Base-by-base conservation (phyloP, 1,140 invertebrate genomes). In the Danaus plexippus region DNA sequence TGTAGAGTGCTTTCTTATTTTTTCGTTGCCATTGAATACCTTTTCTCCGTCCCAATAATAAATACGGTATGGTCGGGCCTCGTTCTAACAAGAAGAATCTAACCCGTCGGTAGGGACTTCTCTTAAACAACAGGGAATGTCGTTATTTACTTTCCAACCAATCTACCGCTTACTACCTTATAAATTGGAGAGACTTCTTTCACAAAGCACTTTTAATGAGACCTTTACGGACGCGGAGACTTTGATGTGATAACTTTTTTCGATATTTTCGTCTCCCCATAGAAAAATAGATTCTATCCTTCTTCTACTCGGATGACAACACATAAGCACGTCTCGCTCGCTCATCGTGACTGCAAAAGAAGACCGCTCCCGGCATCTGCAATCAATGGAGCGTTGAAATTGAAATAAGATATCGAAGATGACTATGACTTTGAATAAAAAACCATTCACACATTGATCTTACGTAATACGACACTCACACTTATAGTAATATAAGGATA, bases 181-280 rank as follows among this genome's bases (percentile, higher is more conserved):
- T 82, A 84, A 83, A 86, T 79, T 83, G 77, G 65, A 73, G 46
- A 59, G 76, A 82, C 82, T 80, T 80, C 77, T 75, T 72, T 74
- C 73, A 77, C 81, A 79, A 79, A 83, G 81, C 75, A 80, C 67
- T 85, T 84, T 79, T 86, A 85, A 85, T 85, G 80, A 86, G 80
- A 77, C 74, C 77, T 84, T 78, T 75, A 74, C 75, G 65, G 67
- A 64, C 69, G 67, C 66, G 58, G 66, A 74, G 75, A 76, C 75
- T 84, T 80, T 78, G 77, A 77, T 80, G 77, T 74, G 75, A 84
- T 79, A 84, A 81, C 74, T 84, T 83, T 82, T 85, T 82, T 81
- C 74, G 73, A 80, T 83, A 82, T 80, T 82, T 82, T 83, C 75
- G 68, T 78, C 72, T 75, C 69, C 49, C 64, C 52, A 58, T 77